Evolutionary conservation across 1,140 invertebrate species (phyloP).

Genomic region (Bombus sylvicola): DNA sequence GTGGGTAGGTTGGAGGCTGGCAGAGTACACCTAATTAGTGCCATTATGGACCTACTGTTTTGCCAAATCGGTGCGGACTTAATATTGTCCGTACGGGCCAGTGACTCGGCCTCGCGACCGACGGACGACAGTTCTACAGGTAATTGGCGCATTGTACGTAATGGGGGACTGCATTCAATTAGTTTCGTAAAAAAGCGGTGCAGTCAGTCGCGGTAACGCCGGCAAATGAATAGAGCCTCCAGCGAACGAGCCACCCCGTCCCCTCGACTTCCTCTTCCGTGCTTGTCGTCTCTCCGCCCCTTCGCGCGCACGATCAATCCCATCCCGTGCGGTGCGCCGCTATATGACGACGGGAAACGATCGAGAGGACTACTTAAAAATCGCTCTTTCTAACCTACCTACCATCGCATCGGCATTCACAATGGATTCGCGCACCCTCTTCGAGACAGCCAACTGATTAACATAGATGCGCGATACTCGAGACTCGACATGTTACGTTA

Average conservation of each 20-base stretch:
- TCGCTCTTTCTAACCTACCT: neutral
- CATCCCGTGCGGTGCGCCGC: neutral
- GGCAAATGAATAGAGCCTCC: slow-evolving; percentile 64
- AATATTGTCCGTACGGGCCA: slow-evolving; percentile 67
- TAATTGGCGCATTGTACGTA: slow-evolving; percentile 70
- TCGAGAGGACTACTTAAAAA: slow-evolving; percentile 25
- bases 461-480: neutral
- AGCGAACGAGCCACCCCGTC: slow-evolving; percentile 15
- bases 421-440: neutral
- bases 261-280: slow-evolving; percentile 26
- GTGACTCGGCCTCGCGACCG: neutral
- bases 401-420: neutral
- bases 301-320: slow-evolving; percentile 37
- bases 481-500: neutral
- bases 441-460: neutral
- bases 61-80: slow-evolving; percentile 70
- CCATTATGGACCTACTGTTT: slow-evolving; percentile 73
- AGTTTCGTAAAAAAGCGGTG: slow-evolving; percentile 69
- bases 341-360: neutral
- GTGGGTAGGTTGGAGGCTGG: slow-evolving; percentile 36
- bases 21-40: slow-evolving; percentile 75
- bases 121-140: slow-evolving; percentile 66
- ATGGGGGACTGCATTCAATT: slow-evolving; percentile 72
- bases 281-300: neutral
- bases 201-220: slow-evolving; percentile 66